Evolutionary conservation across 92 coral and sea anemone species (phyloP).

Genomic region (Palythoa caribaeorum): DNA sequence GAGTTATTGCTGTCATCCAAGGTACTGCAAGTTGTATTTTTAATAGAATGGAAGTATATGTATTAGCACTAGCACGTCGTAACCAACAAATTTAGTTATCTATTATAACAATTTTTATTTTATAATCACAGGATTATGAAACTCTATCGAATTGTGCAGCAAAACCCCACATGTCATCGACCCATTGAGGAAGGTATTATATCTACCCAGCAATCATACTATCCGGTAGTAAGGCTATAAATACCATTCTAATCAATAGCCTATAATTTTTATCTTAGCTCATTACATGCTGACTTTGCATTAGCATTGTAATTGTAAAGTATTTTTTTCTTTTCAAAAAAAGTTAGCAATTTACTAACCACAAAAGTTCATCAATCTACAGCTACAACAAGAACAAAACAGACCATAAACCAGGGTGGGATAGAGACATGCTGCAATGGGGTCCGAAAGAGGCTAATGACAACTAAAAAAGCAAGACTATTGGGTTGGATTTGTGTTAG

Average conservation of each 20-base stretch:
- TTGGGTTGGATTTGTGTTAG: neutral
- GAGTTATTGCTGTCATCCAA: constrained; percentile 69
- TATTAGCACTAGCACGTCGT: too few relatives aligned
- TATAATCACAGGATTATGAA: constrained; percentile 51
- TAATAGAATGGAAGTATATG: too few relatives aligned
- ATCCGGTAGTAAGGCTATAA: constrained; percentile 38
- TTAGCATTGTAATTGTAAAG: neutral
- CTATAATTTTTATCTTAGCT: too few relatives aligned
- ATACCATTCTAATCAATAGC: too few relatives aligned
- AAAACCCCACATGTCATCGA: constrained; percentile 66
- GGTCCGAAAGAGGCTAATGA: neutral
- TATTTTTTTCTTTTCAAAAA: neutral
- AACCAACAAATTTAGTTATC: neutral
- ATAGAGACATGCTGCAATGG: neutral
- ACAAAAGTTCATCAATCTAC: neutral
- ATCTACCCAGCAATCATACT: constrained; percentile 63
- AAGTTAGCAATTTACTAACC: too few relatives aligned
- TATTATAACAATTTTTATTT: too few relatives aligned
- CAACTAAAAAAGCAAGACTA: neutral
- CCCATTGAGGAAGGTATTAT: constrained; percentile 54
- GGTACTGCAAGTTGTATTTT: constrained; percentile 1
- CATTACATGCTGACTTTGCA: neutral
- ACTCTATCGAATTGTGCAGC: constrained; percentile 59
- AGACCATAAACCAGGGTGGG: neutral
- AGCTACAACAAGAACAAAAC: constrained; percentile 10